A percentile compares a stretch with the other conserved stretches of the same genome.
phyloP scores from a whole-genome alignment of 2,113 vertebrate genomes.

The Macrotis lagotis region DNA sequence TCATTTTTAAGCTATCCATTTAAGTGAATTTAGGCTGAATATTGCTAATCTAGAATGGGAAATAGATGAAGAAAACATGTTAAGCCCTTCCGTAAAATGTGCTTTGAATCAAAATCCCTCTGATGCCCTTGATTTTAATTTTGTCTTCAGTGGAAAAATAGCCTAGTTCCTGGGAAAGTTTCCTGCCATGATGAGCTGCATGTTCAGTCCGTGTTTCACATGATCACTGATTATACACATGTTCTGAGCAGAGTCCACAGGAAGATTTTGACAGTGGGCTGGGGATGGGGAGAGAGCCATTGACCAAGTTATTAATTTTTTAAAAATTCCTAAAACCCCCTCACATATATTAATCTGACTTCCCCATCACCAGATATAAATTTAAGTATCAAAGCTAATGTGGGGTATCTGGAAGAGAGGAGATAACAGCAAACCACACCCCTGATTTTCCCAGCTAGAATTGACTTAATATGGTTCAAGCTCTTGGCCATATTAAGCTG shows the following conservation, averaged over 20 bases:
- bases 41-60: neutral
- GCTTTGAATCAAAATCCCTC: no score
- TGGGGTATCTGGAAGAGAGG: neutral
- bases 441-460: neutral
- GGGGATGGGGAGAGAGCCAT: no score
- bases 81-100: no score
- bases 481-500: neutral
- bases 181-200: slow-evolving; percentile 13
- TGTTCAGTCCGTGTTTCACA: slow-evolving; percentile 41
- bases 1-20: slow-evolving; percentile 24
- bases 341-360: neutral
- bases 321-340: neutral
- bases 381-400: neutral
- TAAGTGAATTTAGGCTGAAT: neutral
- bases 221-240: slow-evolving; percentile 32
- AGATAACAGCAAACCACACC: neutral
- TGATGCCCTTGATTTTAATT: neutral
- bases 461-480: neutral
- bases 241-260: slow-evolving; percentile 38
- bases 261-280: neutral
- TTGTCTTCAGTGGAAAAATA: neutral
- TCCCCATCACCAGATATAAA: neutral
- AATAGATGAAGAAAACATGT: neutral
- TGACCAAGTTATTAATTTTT: neutral
- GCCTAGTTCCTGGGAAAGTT: slow-evolving; percentile 15